These are phyloP conservation scores for Parapristionchus giblindavisi DNA, from an alignment of 2,888 invertebrate species.

Conservation along the genomic window DNA sequence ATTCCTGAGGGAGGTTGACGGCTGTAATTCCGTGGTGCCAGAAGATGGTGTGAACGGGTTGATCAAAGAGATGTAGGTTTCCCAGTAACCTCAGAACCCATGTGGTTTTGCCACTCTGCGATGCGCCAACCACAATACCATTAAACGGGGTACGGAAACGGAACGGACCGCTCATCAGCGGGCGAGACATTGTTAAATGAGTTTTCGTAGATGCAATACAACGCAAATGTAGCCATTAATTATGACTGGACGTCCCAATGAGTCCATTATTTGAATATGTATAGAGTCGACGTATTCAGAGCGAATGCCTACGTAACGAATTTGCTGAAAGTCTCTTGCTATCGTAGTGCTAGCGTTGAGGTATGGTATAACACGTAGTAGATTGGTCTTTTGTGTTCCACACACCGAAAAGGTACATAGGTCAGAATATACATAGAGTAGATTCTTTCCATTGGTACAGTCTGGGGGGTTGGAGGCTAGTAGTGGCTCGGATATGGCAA, in stretches of 20 bases:
- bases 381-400: not conserved
- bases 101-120: conserved; percentile 5
- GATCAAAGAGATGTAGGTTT: not conserved
- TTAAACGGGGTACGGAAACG: not conserved
- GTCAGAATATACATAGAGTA: not conserved
- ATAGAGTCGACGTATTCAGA: too few species aligned
- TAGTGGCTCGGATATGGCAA: too few species aligned
- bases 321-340: too few species aligned
- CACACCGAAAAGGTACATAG: not conserved
- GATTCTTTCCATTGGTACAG: conserved; percentile 6
- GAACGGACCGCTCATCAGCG: conserved; percentile 13
- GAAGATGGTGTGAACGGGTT: not conserved
- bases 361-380: not conserved
- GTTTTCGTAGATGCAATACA: too few species aligned
- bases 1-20: not conserved
- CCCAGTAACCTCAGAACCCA: not conserved
- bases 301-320: too few species aligned
- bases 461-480: not conserved
- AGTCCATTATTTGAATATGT: too few species aligned
- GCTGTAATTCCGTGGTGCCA: not conserved
- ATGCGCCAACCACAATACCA: not conserved
- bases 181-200: not conserved
- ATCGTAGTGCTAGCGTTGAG: too few species aligned
- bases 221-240: too few species aligned
- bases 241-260: too few species aligned